Base-by-base conservation (phyloP, 2,113 vertebrate species). In the Hipposideros armiger region DNA sequence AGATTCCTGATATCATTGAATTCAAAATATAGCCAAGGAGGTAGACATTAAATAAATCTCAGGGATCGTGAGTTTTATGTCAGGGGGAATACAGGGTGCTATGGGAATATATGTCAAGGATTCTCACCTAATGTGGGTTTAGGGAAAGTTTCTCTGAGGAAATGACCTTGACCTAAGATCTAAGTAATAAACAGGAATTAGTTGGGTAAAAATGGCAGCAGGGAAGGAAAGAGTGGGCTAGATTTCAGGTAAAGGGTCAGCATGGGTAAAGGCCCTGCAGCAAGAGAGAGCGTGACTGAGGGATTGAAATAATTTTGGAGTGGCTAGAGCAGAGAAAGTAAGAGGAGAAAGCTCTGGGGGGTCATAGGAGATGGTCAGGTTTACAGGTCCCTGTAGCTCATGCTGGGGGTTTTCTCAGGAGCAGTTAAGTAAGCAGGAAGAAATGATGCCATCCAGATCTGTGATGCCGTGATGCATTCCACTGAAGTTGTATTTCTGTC, bases 281-380 rank as follows among this genome's bases (percentile, higher is more conserved):
- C 19, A 66, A 50, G 19, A 87, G 82, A 92, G 19, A 90, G 20
- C 30, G 15, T 13, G 52, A n/a, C 45, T 85, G 56, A 84, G 54
- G 19, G 78, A 82, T 77, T 87, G 76, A 92, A 90, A 70, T 82
- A 40, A 76, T 87, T 56, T 74, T 32, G 80, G 16, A 81, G 60
- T 69, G 19, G 45, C 76, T 91, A 84, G 14, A 88, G 28, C 47
- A 92, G n/a, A 60, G 15, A 81, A 19, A 84, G 17, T 72, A 77
- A 83, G 42, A 52, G 7, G 54, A 0, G 24, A n/a, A 52, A 85
- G 3, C 0, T 22, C 42, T 36, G 19, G 26, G 54, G 47, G 30
- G 64, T 72, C 30, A 45, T 50, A 52, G 26, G 11, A 78, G 16
- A 72, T 60, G 28, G 30, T 74, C 22, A 82, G 36, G 42, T 76